A percentile compares a stretch with the other conserved stretches of the same genome.
Conservation (phyloP, 2,113 vertebrate species). For the Nothocercus nigrocapillus region DNA sequence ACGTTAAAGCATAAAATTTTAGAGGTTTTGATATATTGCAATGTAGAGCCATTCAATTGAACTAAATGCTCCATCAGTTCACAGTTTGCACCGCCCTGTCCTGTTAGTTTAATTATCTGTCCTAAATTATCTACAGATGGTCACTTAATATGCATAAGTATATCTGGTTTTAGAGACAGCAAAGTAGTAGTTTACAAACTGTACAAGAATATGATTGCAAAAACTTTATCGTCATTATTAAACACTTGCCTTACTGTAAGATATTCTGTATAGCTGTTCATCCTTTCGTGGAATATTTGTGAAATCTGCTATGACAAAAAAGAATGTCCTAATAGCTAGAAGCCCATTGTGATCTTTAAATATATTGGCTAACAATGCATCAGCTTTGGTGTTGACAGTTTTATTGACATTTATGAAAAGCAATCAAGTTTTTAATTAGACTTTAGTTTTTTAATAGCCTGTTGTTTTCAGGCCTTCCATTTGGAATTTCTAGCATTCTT, state of each 20-base stretch:
- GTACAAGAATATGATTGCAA: background rate
- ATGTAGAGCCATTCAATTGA: background rate
- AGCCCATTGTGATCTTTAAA: background rate
- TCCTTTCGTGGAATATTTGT: background rate
- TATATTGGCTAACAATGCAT: background rate
- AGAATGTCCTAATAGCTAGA: background rate
- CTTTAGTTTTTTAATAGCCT: background rate
- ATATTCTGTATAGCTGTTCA: background rate
- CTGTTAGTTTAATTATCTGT: background rate
- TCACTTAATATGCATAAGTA: background rate
- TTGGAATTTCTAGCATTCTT: background rate
- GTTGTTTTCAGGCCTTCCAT: background rate
- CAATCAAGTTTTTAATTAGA: background rate
- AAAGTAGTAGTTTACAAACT: background rate
- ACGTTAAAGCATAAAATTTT: background rate
- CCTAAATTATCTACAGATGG: background rate
- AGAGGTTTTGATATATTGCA: background rate
- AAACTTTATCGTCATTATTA: background rate
- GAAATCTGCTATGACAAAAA: background rate
- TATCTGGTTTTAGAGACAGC: background rate
- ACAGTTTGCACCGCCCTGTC: background rate
- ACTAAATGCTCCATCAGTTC: background rate
- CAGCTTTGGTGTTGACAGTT: background rate
- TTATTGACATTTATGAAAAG: background rate
- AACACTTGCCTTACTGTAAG: background rate